Percentiles rank a stretch among this genome's conserved stretches.
Conservation (phyloP, 2,113 vertebrate species). For the Ursus arctos region DNA sequence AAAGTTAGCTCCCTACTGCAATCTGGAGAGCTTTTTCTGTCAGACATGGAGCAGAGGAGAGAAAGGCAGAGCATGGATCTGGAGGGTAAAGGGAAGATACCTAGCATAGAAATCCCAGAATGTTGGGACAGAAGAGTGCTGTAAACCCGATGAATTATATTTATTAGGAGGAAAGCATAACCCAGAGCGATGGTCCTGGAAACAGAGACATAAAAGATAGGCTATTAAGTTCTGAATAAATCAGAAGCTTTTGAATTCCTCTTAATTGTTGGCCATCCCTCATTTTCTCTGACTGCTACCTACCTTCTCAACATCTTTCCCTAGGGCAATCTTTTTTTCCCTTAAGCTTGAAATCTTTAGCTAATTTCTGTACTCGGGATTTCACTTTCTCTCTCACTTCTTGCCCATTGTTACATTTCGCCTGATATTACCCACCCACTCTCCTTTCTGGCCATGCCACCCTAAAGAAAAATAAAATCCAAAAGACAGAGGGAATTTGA, state of each 20-base stretch:
- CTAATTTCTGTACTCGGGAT: neutral
- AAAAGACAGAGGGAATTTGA: neutral
- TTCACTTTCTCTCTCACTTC: neutral
- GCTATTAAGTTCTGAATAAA: neutral
- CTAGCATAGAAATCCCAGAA: neutral
- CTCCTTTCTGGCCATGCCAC: neutral
- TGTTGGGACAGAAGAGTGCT: neutral
- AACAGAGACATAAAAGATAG: neutral
- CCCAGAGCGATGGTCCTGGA: neutral
- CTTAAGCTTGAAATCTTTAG: neutral
- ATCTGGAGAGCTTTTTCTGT: neutral
- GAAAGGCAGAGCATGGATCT: neutral
- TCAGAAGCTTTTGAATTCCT: neutral
- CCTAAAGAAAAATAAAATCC: neutral
- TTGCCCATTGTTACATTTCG: neutral
- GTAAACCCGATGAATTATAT: neutral
- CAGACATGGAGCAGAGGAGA: neutral
- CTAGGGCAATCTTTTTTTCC: neutral
- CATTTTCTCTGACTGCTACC: neutral
- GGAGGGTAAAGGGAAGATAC: neutral
- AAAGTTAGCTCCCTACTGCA: too few species aligned
- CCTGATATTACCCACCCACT: neutral
- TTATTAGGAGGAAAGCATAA: neutral
- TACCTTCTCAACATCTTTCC: neutral
- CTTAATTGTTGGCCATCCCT: neutral